A percentile compares a stretch with the other conserved stretches of the same genome.
Conservation (phyloP, 2,797 vertebrate genomes). For the Ptychobarbus kaznakovi region DNA sequence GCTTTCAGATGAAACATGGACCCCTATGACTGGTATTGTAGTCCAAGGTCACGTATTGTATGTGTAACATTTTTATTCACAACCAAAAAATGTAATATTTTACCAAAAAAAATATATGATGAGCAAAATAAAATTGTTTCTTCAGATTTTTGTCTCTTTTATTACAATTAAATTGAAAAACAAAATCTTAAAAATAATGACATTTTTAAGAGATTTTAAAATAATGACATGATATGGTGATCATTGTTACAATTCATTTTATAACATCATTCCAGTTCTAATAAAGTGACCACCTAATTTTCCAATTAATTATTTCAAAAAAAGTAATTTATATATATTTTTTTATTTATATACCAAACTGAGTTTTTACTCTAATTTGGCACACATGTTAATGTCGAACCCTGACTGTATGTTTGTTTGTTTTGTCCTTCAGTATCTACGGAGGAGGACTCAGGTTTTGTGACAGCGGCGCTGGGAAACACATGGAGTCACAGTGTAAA, state of each 20-base stretch:
- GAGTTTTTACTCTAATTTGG: background rate
- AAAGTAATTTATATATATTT: too few species aligned
- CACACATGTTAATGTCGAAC: background rate
- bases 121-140: too few species aligned
- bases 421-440: constrained; percentile 64
- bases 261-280: background rate
- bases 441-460: constrained; percentile 69
- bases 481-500: constrained; percentile 86
- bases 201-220: background rate
- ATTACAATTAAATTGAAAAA: too few species aligned
- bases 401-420: background rate
- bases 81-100: background rate
- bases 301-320: background rate
- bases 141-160: too few species aligned
- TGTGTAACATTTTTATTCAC: background rate
- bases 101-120: too few species aligned
- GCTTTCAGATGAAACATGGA: too few species aligned
- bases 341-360: background rate
- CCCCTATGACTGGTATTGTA: too few species aligned
- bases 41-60: background rate
- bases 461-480: constrained; percentile 83
- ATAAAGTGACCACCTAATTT: background rate
- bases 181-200: fast-evolving
- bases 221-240: background rate
- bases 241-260: background rate